Evolutionary conservation across 2,113 vertebrate species (phyloP).

Genomic region (Trichechus manatus): DNA sequence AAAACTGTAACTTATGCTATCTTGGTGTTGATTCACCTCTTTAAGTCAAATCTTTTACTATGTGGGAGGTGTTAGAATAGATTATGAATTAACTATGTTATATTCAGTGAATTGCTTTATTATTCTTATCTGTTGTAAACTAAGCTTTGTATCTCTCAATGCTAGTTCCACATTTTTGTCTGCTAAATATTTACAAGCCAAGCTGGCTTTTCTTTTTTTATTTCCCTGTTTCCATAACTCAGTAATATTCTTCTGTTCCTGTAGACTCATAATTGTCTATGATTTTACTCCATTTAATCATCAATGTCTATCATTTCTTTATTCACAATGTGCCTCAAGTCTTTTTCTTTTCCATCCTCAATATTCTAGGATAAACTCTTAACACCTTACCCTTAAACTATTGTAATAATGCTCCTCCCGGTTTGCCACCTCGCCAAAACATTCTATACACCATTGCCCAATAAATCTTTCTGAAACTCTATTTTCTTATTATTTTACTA

Average conservation of each 20-base stretch:
- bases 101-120: background rate
- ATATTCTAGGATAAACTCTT: background rate
- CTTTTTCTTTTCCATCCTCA: background rate
- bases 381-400: background rate
- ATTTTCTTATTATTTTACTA: background rate
- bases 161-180: background rate
- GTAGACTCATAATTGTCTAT: background rate
- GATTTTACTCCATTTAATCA: constrained; percentile 52
- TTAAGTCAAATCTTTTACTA: constrained; percentile 2
- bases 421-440: background rate
- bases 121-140: background rate
- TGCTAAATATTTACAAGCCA: constrained; percentile 26
- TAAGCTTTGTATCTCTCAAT: background rate
- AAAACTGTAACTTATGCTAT: background rate
- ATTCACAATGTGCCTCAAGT: background rate
- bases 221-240: background rate
- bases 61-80: background rate
- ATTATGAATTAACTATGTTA: constrained; percentile 33
- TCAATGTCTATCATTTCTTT: background rate
- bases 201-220: background rate
- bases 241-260: background rate
- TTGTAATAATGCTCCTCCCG: background rate
- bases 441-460: background rate
- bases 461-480: constrained; percentile 1
- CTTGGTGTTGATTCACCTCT: background rate